Base-by-base conservation (phyloP, 2,888 invertebrate species). In the Tortricodes alternella region DNA sequence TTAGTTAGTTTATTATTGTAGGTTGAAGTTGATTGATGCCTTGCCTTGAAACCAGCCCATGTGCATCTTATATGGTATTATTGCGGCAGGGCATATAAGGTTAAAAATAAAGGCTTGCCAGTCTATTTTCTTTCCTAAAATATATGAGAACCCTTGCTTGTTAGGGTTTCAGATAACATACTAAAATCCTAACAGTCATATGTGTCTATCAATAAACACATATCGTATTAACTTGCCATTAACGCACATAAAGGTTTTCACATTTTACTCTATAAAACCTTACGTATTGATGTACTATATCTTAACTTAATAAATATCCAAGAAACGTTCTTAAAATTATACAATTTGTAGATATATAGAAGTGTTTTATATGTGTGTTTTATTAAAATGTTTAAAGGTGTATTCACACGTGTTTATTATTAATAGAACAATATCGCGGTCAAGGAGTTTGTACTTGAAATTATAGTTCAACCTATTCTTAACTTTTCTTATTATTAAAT, bases 211-310 rank as follows among this genome's bases (percentile, higher is more conserved):
- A 29, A 44, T 44, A 58, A 53, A 49, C n/a, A 61, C 61, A 61
- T 64, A 66, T 64, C 62, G 46, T 23, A 48, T 44, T 46, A 19
- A 52, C 39, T 37, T 27, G 29, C 39, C 39, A 50, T 51, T 53
- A 58, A 18, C 29, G 44, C 53, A 46, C 53, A 41, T 66, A 51
- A 66, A 71, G 73, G 69, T 66, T 68, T 75, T 73, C 74, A 79
- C 73, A 70, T 74, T 76, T 73, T 72, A 58, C 63, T 68, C 70
- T 75, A 71, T 41, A 8, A 63, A 67, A 52, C 67, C 62, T 71
- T 63, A 73, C 29, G 73, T 72, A 74, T 81, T 76, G 78, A 66
- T 74, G 74, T 67, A 71, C 64, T 68, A 68, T 74, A 29, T 38
- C 39, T 24, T 34, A 34, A 43, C 13, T 35, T 8, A 50, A 74